Evolutionary conservation across 2,113 vertebrate genomes (phyloP).

Genomic region (Pedetes capensis): DNA sequence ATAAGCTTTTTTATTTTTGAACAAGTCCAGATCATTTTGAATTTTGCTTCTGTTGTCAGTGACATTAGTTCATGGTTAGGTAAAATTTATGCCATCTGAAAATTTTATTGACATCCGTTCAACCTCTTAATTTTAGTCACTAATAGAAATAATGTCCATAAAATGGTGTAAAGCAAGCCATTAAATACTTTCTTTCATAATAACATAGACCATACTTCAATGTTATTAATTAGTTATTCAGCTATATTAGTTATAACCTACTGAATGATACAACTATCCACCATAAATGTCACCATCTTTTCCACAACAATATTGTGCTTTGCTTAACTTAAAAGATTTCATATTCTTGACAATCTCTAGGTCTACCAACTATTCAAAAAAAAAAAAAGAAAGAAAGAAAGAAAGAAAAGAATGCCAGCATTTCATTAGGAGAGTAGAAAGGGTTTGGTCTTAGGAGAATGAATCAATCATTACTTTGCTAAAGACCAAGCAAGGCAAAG

Average conservation of each 20-base stretch:
- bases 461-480: neutral
- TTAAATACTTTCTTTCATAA: neutral
- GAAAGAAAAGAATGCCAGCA: no score
- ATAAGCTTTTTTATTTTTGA: conserved; percentile 28
- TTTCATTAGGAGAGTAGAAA: neutral
- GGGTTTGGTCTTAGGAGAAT: neutral
- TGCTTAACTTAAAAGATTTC: conserved; percentile 16
- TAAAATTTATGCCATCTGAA: conserved; percentile 7
- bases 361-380: neutral
- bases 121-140: conserved; percentile 31
- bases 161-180: neutral
- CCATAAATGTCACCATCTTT: neutral
- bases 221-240: neutral
- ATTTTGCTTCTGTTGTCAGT: neutral
- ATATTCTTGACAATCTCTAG: neutral
- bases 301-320: neutral
- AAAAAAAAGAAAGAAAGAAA: no score
- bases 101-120: neutral
- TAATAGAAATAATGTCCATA: neutral
- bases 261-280: neutral
- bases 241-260: neutral
- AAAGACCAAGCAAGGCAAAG: conserved; percentile 5
- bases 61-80: neutral
- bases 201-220: neutral
- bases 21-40: neutral